Conservation (phyloP, 2,113 vertebrate species). For the Nothocercus julius region DNA sequence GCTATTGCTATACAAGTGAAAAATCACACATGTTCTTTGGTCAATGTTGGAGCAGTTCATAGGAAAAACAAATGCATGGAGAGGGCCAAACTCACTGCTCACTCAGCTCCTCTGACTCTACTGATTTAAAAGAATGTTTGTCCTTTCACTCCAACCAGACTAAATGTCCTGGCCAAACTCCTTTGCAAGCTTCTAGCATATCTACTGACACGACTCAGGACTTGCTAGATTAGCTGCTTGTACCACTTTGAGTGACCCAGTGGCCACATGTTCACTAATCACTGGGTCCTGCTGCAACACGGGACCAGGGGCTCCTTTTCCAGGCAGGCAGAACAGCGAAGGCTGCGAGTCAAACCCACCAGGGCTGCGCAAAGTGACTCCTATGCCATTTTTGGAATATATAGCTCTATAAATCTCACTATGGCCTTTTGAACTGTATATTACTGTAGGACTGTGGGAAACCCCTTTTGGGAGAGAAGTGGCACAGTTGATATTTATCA, state of each 20-base stretch:
- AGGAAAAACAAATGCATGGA: background rate
- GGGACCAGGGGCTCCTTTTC: constrained; percentile 8
- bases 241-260: background rate
- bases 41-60: background rate
- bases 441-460: constrained; percentile 64
- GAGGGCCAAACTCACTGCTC: background rate
- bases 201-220: background rate
- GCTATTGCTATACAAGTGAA: background rate
- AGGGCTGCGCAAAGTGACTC: background rate
- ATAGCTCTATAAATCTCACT: constrained; percentile 49
- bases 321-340: background rate
- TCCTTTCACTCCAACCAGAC: background rate
- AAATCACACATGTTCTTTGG: background rate
- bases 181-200: background rate
- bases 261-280: background rate
- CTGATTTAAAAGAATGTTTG: background rate
- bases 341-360: constrained; percentile 1
- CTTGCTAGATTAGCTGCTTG: background rate
- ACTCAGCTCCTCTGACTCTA: background rate
- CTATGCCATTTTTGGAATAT: background rate
- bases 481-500: constrained; percentile 66
- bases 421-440: constrained; percentile 63
- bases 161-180: background rate
- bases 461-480: constrained; percentile 68
- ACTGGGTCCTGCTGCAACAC: background rate